Evolutionary conservation across 2,797 vertebrate species (phyloP), one percentile per base, ranked within the genome.

Genomic region (Brachyalestes nurse): DNA sequence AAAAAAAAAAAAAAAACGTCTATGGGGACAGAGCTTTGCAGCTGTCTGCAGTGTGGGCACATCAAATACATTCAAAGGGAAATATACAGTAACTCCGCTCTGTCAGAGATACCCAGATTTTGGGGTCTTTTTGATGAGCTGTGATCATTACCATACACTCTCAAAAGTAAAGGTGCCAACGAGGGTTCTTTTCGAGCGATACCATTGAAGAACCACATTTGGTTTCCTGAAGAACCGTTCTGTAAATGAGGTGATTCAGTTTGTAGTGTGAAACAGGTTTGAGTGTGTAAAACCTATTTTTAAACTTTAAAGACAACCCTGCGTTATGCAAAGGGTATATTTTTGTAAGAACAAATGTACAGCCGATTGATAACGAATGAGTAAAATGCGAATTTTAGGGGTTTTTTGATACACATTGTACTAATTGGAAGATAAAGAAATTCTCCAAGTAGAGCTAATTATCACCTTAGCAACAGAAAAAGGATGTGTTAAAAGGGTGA

Each of bases 11-110:
- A 34, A 64, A 76, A 74, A 73, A 45, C 42, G 58, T 72, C 66
- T 58, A 53, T 77, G 69, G 53, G 72, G 45, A 67, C 53, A 34
- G 72, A 73, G 9, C 61, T 49, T 79, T 74, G 60, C 51, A 78
- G 67, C 74, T 79, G 77, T 80, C 80, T 79, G 66, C 72, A 42
- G 47, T 82, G 64, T 78, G 72, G 65, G 25, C 75, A 84, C 74
- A 70, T 72, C 71, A 76, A 74, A 73, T 64, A 40, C 77, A 82
- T 78, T 73, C 62, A 45, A 76, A 72, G 55, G 19, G 57, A 64
- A 73, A 77, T 67, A 69, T 77, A 57, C 61, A 42, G 58, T 55
- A 64, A 42, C 53, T 84, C 45, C 69, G 72, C 79, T 78, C 75
- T 57, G 49, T 34, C 70, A 53, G 28, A 57, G 51, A 57, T 34